phyloP scores from a whole-genome alignment of 2,797 vertebrate genomes.

The Hypotaenidia okinawae region DNA sequence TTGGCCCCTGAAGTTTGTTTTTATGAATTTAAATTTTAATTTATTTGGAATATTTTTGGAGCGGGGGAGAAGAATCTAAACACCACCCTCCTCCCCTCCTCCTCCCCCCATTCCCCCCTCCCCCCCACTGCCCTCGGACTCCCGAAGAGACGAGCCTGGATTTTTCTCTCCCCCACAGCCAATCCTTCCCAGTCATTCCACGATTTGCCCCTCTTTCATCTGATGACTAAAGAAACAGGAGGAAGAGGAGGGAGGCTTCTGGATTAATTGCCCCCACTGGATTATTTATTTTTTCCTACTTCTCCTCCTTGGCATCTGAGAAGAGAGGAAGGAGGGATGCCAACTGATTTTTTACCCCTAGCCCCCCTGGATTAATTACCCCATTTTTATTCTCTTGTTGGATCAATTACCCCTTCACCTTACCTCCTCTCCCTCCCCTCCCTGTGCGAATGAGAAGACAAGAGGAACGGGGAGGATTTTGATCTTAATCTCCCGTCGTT shows the following conservation, averaged over 20 bases:
- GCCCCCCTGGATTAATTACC: constrained; percentile 52
- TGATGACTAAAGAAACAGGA: constrained; percentile 60
- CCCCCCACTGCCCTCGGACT: constrained; percentile 56
- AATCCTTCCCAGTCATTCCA: constrained; percentile 50
- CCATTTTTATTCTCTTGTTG: constrained; percentile 39
- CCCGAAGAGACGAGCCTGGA: constrained; percentile 65
- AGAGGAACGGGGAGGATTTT: constrained; percentile 70
- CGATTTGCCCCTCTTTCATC: constrained; percentile 54
- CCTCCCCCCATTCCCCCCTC: background rate
- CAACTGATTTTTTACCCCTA: constrained; percentile 61
- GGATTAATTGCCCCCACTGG: constrained; percentile 68
- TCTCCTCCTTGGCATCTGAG: constrained; percentile 49
- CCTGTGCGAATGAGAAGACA: constrained; percentile 59
- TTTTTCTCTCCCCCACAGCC: constrained; percentile 48
- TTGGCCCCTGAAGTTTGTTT: constrained; percentile 38
- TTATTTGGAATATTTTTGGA: constrained; percentile 61
- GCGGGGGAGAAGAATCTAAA: constrained; percentile 43
- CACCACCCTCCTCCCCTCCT: background rate
- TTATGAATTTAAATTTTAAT: constrained; percentile 56
- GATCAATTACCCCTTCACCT: constrained; percentile 67
- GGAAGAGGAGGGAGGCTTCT: constrained; percentile 65
- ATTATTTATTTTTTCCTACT: constrained; percentile 70
- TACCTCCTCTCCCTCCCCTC: constrained; percentile 51
- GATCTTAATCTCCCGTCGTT: constrained; percentile 57
- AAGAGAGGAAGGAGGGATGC: constrained; percentile 60